Percentiles rank a stretch among this genome's conserved stretches.
Conservation (phyloP, 2,888 invertebrate species). For the Pilophorus perplexus region DNA sequence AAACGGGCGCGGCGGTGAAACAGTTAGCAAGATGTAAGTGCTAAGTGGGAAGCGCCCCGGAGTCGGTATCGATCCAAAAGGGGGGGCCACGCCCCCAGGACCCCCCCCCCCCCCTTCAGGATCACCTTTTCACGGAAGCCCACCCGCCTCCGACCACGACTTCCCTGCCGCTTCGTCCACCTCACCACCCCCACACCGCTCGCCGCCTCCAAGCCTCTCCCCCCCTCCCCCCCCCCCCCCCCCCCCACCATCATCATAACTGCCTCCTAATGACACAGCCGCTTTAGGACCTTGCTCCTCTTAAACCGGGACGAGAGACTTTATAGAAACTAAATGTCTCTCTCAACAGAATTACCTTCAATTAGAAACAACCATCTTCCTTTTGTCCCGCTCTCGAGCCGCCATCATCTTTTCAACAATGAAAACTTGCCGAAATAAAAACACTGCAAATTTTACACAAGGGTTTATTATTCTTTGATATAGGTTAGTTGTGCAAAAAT, state of each 20-base stretch:
- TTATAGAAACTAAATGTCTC: slow-evolving; percentile 38
- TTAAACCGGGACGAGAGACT: slow-evolving; percentile 23
- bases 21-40: slow-evolving; percentile 35
- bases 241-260: background rate
- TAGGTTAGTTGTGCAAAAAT: no score
- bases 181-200: no score
- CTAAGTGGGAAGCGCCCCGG: slow-evolving; percentile 29
- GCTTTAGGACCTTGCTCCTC: slow-evolving; percentile 26
- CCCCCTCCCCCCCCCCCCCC: no score
- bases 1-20: slow-evolving; percentile 22
- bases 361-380: slow-evolving; percentile 9
- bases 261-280: slow-evolving; percentile 29
- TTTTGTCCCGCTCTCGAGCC: background rate
- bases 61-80: slow-evolving; percentile 28
- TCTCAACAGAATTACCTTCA: slow-evolving; percentile 38
- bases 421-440: no score
- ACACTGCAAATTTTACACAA: no score
- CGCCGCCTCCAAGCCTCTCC: no score
- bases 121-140: no score
- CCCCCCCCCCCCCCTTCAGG: background rate
- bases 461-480: no score
- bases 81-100: slow-evolving; percentile 36
- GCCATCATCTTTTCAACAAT: background rate
- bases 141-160: no score
- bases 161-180: no score